Evolutionary conservation across 1,140 invertebrate species (phyloP).

Genomic region (Zaprionus gabonicus): DNA sequence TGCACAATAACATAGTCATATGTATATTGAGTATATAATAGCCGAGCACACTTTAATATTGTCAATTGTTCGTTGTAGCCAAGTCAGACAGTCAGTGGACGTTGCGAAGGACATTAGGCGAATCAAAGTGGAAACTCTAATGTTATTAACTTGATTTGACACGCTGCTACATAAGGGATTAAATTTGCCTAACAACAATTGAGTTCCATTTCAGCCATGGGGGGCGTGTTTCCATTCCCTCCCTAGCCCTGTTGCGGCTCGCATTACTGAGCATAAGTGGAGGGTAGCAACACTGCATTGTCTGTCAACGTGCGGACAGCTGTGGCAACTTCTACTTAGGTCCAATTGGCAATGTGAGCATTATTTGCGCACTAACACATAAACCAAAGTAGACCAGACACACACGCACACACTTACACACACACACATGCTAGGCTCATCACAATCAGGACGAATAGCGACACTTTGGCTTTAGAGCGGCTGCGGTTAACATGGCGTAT

Average conservation of each 20-base stretch:
- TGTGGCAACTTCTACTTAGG: conserved; percentile 27
- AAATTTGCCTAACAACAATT: conserved; percentile 17
- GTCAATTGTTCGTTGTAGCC: not conserved
- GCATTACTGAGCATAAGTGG: not conserved
- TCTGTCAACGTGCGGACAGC: conserved; percentile 23
- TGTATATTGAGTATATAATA: no score
- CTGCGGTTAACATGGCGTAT: conserved; percentile 52
- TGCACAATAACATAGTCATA: no score
- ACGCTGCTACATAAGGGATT: conserved; percentile 20
- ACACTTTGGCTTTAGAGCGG: conserved; percentile 27
- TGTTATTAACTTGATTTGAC: conserved; percentile 27
- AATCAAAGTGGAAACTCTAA: conserved; percentile 24
- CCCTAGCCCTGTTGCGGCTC: not conserved
- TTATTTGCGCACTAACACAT: not conserved
- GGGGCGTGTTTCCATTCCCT: not conserved
- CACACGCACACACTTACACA: not conserved
- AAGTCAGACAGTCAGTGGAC: conserved; percentile 4
- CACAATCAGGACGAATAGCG: conserved; percentile 16
- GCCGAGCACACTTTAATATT: no score
- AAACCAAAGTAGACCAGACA: not conserved
- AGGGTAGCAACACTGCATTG: not conserved
- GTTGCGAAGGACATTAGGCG: conserved; percentile 6
- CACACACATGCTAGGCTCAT: not conserved
- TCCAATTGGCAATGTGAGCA: conserved; percentile 22
- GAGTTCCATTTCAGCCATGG: not conserved